These are phyloP conservation scores for Macroteleia sp. DNA, from an alignment of 2,888 invertebrate species.

Conservation along the genomic window DNA sequence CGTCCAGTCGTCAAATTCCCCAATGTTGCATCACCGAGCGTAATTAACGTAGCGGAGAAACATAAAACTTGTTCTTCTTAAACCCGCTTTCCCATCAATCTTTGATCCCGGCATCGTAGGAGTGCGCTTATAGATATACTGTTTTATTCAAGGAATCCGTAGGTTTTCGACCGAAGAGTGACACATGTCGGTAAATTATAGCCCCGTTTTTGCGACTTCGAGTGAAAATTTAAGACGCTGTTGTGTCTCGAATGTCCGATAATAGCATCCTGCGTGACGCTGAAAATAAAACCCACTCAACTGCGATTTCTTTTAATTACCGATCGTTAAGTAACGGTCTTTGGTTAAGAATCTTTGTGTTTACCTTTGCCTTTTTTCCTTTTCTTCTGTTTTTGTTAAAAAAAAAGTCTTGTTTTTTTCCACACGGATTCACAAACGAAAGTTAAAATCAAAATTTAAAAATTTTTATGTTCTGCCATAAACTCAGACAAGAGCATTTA, in stretches of 20 bases:
- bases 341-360: no score
- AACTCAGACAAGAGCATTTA: no score
- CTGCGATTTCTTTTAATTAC: constrained; percentile 55
- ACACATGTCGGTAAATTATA: constrained; percentile 65
- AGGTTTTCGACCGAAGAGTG: constrained; percentile 61
- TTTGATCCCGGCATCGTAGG: constrained; percentile 59
- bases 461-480: no score
- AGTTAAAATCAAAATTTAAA: no score
- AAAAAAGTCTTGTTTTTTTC: no score
- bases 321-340: no score
- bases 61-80: constrained; percentile 49
- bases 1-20: constrained; percentile 60
- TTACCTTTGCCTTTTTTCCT: background rate
- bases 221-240: constrained; percentile 61
- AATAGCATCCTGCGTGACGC: constrained; percentile 58
- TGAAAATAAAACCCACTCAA: constrained; percentile 48
- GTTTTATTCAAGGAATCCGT: constrained; percentile 63
- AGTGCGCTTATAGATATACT: constrained; percentile 63
- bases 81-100: constrained; percentile 56
- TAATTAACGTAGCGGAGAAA: constrained; percentile 29
- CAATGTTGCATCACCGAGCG: constrained; percentile 28
- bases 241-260: constrained; percentile 64
- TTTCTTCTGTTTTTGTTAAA: no score
- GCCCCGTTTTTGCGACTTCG: constrained; percentile 59
- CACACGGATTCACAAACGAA: no score